Conservation (phyloP, 1,140 invertebrate species). For the Tetraneura akinire region DNA sequence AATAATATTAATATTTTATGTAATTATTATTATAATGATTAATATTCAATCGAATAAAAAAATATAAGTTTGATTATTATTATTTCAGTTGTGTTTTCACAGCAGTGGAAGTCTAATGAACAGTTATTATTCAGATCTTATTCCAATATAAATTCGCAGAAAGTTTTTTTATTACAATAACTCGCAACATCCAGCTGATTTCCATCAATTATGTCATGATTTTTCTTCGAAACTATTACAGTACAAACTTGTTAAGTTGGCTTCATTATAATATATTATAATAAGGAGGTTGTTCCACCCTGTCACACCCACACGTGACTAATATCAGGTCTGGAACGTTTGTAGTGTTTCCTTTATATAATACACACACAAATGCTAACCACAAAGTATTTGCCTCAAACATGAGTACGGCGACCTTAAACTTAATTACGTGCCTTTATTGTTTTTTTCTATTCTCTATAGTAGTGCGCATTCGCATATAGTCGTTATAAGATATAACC, state of each 20-base stretch:
- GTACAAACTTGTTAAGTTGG: not conserved
- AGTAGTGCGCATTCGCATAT: too few species aligned
- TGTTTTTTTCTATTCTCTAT: not conserved
- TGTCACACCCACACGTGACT: not conserved
- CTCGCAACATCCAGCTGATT: not conserved
- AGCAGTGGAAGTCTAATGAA: not conserved
- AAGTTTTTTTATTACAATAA: conserved; percentile 14
- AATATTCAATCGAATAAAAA: not conserved
- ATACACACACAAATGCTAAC: not conserved
- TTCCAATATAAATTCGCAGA: not conserved
- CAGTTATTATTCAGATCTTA: too few species aligned
- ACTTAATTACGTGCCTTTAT: conserved; percentile 20
- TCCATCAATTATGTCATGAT: not conserved
- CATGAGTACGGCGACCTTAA: not conserved
- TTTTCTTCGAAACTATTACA: not conserved
- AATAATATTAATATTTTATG: too few species aligned
- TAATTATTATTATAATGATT: too few species aligned
- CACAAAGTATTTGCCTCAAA: not conserved
- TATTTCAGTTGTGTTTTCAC: not conserved
- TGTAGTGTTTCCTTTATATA: not conserved
- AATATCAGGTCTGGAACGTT: not conserved
- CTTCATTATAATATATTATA: not conserved
- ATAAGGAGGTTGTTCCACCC: not conserved
- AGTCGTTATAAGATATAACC: not conserved
- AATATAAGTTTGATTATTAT: not conserved